Conservation (phyloP, 2,113 vertebrate genomes). For the Muscicapa adusta region DNA sequence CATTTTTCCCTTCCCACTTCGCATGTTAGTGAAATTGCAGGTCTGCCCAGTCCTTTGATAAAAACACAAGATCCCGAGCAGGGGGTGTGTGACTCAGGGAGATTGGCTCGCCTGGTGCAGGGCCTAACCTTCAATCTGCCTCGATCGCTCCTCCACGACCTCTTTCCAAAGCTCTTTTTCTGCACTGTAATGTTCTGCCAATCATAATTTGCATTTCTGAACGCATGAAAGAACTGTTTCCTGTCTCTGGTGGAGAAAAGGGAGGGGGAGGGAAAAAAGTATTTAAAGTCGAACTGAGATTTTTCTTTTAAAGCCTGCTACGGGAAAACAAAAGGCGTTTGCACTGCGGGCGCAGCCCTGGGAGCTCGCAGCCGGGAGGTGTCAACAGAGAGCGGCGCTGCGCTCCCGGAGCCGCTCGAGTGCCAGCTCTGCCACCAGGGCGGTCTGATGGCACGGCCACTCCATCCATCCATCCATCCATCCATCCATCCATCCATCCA, state of each 20-base stretch:
- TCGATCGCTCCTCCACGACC: neutral
- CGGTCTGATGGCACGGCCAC: neutral
- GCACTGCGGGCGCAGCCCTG: neutral
- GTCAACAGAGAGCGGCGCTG: neutral
- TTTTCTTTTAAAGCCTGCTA: neutral
- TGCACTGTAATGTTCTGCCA: conserved; percentile 2
- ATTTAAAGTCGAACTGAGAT: neutral
- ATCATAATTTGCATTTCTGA: conserved; percentile 37
- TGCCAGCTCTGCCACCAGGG: neutral
- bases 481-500: neutral
- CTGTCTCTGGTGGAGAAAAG: conserved; percentile 1
- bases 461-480: neutral
- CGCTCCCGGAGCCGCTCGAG: neutral
- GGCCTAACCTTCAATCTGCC: neutral
- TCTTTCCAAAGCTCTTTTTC: conserved; percentile 19
- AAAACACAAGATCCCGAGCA: neutral
- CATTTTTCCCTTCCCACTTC: neutral
- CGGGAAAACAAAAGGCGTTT: neutral
- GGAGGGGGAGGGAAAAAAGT: neutral
- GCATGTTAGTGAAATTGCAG: neutral
- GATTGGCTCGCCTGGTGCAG: neutral
- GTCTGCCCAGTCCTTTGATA: neutral
- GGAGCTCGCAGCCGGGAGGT: neutral
- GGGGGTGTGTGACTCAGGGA: neutral
- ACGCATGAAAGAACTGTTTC: neutral